Conservation (phyloP, 2,113 vertebrate species). For the Pao palembangensis region DNA sequence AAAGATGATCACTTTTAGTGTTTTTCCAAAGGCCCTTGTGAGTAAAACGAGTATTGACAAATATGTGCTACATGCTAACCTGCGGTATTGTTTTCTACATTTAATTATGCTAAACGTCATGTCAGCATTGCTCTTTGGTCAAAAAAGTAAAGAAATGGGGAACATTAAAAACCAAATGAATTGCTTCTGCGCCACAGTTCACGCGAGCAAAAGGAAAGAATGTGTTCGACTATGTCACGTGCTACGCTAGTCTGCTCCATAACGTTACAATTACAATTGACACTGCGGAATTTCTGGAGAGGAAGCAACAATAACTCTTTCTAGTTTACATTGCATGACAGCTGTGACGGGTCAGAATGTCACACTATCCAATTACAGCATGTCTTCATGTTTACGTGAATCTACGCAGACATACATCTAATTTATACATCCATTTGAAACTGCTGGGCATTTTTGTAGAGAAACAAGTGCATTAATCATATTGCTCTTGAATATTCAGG, state of each 20-base stretch:
- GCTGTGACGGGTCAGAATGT: conserved; percentile 36
- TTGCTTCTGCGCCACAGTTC: conserved; percentile 24
- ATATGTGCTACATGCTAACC: not conserved
- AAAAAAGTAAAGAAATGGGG: not conserved
- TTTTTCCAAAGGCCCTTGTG: conserved; percentile 21
- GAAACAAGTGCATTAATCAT: no score
- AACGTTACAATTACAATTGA: conserved; percentile 30
- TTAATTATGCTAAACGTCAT: not conserved
- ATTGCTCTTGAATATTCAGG: no score
- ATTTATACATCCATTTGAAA: no score
- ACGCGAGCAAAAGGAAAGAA: conserved; percentile 1
- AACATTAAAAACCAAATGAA: not conserved
- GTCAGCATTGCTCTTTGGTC: not conserved
- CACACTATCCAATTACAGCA: conserved; percentile 14
- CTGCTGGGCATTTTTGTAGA: no score
- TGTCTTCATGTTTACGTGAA: conserved; percentile 13
- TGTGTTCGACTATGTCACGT: conserved; percentile 8
- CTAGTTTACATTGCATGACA: conserved; percentile 43
- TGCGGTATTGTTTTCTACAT: not conserved
- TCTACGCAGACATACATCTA: no score
- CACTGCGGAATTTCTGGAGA: conserved; percentile 7
- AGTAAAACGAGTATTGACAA: conserved; percentile 13
- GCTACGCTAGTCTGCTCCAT: conserved; percentile 18
- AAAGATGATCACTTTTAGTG: conserved; percentile 12
- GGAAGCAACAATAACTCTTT: conserved; percentile 14